A percentile compares a stretch with the other conserved stretches of the same genome.
These are phyloP conservation scores for Idaea biselata DNA, from an alignment of 2,888 invertebrate genomes.

Conservation along the genomic window DNA sequence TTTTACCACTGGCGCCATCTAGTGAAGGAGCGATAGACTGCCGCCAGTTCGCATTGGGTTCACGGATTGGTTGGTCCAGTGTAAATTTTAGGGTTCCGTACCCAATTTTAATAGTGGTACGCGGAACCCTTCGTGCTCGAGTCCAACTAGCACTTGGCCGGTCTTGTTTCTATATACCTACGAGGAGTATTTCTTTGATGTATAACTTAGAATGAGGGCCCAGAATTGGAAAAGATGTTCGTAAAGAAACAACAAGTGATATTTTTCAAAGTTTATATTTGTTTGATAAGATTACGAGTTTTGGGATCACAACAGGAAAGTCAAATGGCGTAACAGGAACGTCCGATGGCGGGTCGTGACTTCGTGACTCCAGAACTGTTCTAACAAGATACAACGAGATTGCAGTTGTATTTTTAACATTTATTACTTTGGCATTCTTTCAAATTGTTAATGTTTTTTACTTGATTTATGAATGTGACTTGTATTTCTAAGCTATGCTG, in stretches of 20 bases:
- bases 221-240: conserved; percentile 16
- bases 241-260: conserved; percentile 28
- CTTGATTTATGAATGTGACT: not conserved
- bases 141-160: too few species aligned
- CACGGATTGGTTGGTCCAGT: too few species aligned
- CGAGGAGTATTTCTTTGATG: conserved; percentile 4
- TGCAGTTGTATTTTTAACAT: conserved; percentile 21
- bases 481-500: not conserved
- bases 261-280: conserved; percentile 40
- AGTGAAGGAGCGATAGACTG: too few species aligned
- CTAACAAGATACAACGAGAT: conserved; percentile 19
- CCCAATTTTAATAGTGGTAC: too few species aligned
- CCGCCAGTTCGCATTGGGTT: too few species aligned
- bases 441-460: conserved; percentile 23
- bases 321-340: conserved; percentile 21
- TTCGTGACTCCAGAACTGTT: conserved; percentile 34
- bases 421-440: conserved; percentile 23
- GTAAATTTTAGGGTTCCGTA: too few species aligned
- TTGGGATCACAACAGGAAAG: conserved; percentile 27
- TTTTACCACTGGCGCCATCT: too few species aligned
- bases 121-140: too few species aligned
- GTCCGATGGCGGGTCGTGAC: conserved; percentile 35
- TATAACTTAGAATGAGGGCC: conserved; percentile 12
- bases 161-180: too few species aligned
- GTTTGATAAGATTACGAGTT: conserved; percentile 41